Evolutionary conservation across 2,113 vertebrate species (phyloP).

Genomic region (Thermophis baileyi): DNA sequence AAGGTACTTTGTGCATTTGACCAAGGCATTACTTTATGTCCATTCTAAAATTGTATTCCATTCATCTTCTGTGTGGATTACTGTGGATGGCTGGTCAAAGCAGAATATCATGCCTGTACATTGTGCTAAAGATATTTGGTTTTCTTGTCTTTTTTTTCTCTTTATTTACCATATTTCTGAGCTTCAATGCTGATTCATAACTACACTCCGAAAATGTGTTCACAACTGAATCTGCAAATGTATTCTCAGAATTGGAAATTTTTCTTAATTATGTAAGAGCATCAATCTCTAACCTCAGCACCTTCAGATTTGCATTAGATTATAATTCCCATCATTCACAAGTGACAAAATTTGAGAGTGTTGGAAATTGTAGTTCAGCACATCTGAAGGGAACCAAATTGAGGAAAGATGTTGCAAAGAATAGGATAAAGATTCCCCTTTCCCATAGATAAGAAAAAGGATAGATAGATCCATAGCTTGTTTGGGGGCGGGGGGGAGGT

Average conservation of each 20-base stretch:
- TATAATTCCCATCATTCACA: not conserved
- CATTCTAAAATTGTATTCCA: not conserved
- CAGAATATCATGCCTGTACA: not conserved
- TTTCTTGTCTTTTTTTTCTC: not conserved
- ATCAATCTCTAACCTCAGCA: not conserved
- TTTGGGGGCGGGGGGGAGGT: not conserved
- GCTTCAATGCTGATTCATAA: not conserved
- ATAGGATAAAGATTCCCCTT: not conserved
- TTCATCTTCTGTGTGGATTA: not conserved
- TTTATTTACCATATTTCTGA: not conserved
- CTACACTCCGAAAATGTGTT: not conserved
- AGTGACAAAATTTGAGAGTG: not conserved
- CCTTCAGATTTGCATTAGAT: not conserved
- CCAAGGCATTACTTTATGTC: not conserved
- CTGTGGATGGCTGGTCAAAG: not conserved
- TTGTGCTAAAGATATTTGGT: not conserved
- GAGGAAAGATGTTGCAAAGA: not conserved
- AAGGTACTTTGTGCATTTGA: not conserved
- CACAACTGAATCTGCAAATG: not conserved
- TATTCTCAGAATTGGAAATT: not conserved
- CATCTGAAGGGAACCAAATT: not conserved
- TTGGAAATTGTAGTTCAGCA: not conserved
- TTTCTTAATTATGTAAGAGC: not conserved
- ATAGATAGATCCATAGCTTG: not conserved
- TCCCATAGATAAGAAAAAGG: not conserved